Evolutionary conservation across 2,113 vertebrate genomes (phyloP).

Genomic region (Boulengeromyrus knoepffleri): DNA sequence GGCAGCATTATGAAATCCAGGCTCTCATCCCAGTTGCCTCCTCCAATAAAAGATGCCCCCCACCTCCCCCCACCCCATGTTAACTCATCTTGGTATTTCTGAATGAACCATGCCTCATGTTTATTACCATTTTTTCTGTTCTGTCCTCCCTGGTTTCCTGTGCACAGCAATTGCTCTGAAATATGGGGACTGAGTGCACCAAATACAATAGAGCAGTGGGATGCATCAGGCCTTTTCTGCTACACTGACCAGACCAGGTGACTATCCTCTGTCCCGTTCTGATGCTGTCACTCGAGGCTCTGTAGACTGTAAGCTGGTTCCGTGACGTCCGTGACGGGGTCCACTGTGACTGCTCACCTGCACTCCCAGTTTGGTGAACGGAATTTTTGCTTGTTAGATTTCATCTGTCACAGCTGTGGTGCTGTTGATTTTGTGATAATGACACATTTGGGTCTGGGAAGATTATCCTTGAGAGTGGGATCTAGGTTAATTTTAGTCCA

Average conservation of each 20-base stretch:
- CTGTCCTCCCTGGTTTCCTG: slow-evolving; percentile 72
- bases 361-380: neutral
- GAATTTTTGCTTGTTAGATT: neutral
- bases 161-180: slow-evolving; percentile 99
- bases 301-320: neutral
- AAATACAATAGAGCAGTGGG: slow-evolving; percentile 99
- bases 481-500: neutral
- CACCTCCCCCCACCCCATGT: slow-evolving; percentile 53
- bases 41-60: slow-evolving; percentile 69
- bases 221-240: slow-evolving; percentile 98
- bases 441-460: neutral
- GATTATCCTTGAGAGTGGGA: neutral
- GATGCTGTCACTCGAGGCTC: slow-evolving; percentile 26
- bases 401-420: neutral
- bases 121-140: slow-evolving; percentile 65
- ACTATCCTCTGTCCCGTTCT: slow-evolving; percentile 76
- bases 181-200: slow-evolving; percentile 99
- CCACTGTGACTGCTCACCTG: neutral
- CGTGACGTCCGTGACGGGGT: neutral
- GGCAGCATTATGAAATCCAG: neutral
- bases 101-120: slow-evolving; percentile 86
- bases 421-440: neutral
- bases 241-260: slow-evolving; percentile 99
- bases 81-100: slow-evolving; percentile 75
- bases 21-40: slow-evolving; percentile 11